Base-by-base conservation (phyloP, 2,113 vertebrate genomes). In the Hydrolagus affinis region DNA sequence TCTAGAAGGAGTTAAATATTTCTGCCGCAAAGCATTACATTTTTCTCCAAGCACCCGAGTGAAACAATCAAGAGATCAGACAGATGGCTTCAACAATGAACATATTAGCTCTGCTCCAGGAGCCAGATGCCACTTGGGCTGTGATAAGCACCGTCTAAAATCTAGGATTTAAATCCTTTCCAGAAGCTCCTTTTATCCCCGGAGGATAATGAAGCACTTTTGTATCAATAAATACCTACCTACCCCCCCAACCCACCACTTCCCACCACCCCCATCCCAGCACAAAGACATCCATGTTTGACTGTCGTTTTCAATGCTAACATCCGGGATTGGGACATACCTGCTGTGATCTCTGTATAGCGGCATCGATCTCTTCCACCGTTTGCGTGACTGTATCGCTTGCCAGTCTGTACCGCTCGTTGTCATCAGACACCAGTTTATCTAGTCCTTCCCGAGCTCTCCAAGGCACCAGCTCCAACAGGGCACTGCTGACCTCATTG, bases 381-480 rank as follows among this genome's bases (percentile, higher is more conserved):
- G 95, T 96, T 90, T 95, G 95, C 21, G 91, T 90, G 86, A 98
- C 88, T 0, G 90, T 88, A 87, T 98, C 94, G 0, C 87, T 94
- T 87, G 95, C 93, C 66, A 91, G 87, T 88, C 89, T 92, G 90
- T 96, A 99, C 11, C 96, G 95, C 0, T 97, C 94, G 0, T 96
- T 98, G 91, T 95, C 95, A 71, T 98, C 96, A 0, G 93, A 94
- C 85, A 99, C 93, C 91, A 96, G 92, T 87, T 94, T 96, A 90
- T 98, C 96, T 8, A 99, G 94, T 3, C 95, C 94, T 89, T 97
- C 98, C 74, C 97, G 92, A 0, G 95, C 95, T 86, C 97, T 94
- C 98, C 98, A 99, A 0, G 98, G 98, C 56, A 99, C 96, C 86
- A 99, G 91, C 85, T 99, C 97, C 89, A 98, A 89, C 70, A 99